Conservation (phyloP, 2,113 vertebrate genomes). For the Calypte anna region DNA sequence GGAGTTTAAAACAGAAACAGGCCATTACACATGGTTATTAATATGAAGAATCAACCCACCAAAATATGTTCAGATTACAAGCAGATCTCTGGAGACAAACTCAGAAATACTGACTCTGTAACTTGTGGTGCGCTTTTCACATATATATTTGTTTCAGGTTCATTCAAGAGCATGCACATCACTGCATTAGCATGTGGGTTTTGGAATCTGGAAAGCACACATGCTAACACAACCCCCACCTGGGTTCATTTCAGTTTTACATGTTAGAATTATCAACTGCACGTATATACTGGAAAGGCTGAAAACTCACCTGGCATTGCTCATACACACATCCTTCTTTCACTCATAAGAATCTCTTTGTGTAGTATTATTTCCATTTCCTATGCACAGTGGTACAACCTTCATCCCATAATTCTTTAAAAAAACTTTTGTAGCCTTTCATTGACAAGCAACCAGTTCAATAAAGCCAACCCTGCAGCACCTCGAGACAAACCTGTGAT, state of each 20-base stretch:
- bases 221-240: background rate
- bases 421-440: background rate
- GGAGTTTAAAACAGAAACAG: background rate
- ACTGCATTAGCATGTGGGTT: background rate
- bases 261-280: background rate
- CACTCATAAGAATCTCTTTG: background rate
- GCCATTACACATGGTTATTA: background rate
- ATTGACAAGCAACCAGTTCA: background rate
- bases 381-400: background rate
- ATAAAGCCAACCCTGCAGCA: background rate
- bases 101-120: background rate
- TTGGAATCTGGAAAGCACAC: background rate
- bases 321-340: background rate
- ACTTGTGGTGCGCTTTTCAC: accelerated
- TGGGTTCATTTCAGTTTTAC: background rate
- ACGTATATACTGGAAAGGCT: background rate
- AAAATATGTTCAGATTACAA: background rate
- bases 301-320: background rate
- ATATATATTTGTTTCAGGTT: background rate
- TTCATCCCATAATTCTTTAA: background rate
- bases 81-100: background rate
- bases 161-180: background rate
- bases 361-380: background rate
- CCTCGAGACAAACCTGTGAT: background rate
- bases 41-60: background rate